These are phyloP conservation scores for Parauchenoglanis punctatus DNA, from an alignment of 2,797 vertebrate genomes.

Conservation along the genomic window DNA sequence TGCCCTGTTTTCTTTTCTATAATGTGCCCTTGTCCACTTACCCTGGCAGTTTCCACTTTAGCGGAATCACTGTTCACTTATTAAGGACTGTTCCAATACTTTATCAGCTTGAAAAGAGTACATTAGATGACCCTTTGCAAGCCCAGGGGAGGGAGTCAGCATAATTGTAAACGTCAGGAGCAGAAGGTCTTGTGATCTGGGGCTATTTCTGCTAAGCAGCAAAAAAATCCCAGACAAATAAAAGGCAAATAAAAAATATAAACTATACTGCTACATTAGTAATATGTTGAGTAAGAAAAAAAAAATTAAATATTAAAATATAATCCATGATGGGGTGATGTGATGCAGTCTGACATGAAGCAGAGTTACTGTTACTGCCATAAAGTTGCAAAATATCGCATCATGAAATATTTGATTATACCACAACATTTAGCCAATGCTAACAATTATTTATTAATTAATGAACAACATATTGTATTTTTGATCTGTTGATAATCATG, in stretches of 20 bases:
- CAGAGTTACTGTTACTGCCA: background rate
- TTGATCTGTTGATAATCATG: background rate
- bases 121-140: background rate
- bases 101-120: conserved; percentile 17
- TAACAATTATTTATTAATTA: background rate
- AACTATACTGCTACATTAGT: background rate
- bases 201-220: background rate
- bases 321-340: background rate
- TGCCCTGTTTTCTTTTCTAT: conserved; percentile 15
- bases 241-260: background rate
- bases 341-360: background rate
- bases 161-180: conserved; percentile 7
- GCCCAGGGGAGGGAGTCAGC: conserved; percentile 1
- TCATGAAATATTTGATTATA: background rate
- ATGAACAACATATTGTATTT: background rate
- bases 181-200: background rate
- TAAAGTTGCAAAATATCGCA: background rate
- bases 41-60: background rate
- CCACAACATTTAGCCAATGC: background rate
- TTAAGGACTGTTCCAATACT: conserved; percentile 18
- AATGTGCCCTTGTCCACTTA: conserved; percentile 14
- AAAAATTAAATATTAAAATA: background rate
- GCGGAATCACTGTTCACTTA: conserved; percentile 13
- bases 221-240: background rate
- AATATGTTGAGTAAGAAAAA: background rate